Conservation (phyloP, 2,797 vertebrate genomes). For the Lateolabrax maculatus region DNA sequence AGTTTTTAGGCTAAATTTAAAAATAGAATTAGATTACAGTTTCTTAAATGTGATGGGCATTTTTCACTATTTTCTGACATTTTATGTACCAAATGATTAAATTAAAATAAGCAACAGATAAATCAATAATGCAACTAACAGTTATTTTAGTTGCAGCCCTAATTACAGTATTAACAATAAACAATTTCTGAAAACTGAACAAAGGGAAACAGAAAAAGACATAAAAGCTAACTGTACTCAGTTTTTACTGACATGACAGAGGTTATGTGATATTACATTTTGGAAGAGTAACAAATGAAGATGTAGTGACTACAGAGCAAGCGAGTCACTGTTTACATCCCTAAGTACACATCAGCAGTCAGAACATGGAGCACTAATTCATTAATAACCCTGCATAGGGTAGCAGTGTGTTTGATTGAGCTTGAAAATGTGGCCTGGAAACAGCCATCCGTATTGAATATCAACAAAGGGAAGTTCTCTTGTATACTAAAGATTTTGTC, state of each 20-base stretch:
- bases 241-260: neutral
- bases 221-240: too few species aligned
- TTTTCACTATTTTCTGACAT: neutral
- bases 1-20: too few species aligned
- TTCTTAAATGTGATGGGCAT: neutral
- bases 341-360: neutral
- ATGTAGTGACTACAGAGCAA: neutral
- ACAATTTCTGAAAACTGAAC: neutral
- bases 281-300: neutral
- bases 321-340: neutral
- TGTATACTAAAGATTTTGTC: neutral
- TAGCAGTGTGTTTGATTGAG: neutral
- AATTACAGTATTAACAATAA: too few species aligned
- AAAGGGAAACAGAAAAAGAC: neutral
- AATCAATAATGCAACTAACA: neutral
- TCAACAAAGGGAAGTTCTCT: slow-evolving; percentile 3
- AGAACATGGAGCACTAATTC: slow-evolving; percentile 18
- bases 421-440: slow-evolving; percentile 3
- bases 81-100: neutral
- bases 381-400: neutral
- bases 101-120: neutral
- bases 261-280: neutral
- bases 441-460: neutral
- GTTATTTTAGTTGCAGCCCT: too few species aligned
- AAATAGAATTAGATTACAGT: too few species aligned